Evolutionary conservation across 1,140 invertebrate genomes (phyloP).

Genomic region (Zeugodacus cucurbitae): DNA sequence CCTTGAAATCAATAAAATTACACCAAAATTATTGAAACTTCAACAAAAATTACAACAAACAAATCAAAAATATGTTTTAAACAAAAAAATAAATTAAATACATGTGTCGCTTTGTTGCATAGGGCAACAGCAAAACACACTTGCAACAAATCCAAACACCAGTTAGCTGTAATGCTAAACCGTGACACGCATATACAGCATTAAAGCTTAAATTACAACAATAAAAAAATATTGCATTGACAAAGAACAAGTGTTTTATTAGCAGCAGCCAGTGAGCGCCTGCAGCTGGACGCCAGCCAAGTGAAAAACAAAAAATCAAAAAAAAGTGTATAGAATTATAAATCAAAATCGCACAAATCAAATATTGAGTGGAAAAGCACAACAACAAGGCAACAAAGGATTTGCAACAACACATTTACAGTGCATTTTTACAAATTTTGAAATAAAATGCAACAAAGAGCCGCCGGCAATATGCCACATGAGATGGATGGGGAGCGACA

Average conservation of each 20-base stretch:
- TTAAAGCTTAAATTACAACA: neutral
- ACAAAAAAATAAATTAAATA: neutral
- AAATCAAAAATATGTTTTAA: neutral
- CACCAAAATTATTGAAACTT: too few relatives aligned
- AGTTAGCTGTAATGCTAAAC: neutral
- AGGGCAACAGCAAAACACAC: neutral
- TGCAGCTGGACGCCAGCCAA: neutral
- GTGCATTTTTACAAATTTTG: neutral
- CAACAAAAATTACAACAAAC: too few relatives aligned
- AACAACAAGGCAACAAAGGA: neutral
- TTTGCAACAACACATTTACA: neutral
- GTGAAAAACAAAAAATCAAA: neutral
- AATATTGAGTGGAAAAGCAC: neutral
- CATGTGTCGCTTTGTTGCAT: neutral
- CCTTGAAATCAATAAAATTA: too few relatives aligned
- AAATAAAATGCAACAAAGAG: neutral
- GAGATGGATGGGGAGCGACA: neutral
- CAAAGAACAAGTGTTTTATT: slow-evolving; percentile 24
- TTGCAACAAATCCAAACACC: neutral
- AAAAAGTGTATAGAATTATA: neutral
- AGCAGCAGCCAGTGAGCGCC: neutral
- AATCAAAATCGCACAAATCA: neutral
- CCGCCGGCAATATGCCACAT: neutral
- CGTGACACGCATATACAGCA: neutral
- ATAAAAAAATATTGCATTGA: neutral